phyloP scores from a whole-genome alignment of 1,140 invertebrate species.

The Brachionus calyciflorus region DNA sequence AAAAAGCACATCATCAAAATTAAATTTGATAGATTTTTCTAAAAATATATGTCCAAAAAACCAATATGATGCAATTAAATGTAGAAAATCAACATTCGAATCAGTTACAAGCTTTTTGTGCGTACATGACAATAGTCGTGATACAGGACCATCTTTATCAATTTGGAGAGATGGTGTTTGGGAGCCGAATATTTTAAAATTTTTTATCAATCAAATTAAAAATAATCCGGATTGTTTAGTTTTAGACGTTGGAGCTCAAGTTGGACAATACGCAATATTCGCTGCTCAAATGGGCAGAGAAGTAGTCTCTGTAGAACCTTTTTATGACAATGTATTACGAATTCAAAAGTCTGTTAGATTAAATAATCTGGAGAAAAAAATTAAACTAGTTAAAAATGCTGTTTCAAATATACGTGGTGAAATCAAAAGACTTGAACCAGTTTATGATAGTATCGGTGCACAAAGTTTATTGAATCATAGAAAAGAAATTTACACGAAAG shows the following conservation, averaged over 20 bases:
- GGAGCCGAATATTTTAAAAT: neutral
- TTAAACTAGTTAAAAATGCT: neutral
- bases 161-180: neutral
- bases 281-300: neutral
- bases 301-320: neutral
- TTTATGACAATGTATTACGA: neutral
- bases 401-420: neutral
- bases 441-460: neutral
- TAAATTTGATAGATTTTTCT: too few species aligned
- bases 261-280: neutral
- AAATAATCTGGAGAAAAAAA: neutral
- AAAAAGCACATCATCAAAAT: too few species aligned
- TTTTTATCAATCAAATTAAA: neutral
- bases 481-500: neutral
- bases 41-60: too few species aligned
- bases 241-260: constrained; percentile 19
- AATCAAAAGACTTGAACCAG: neutral
- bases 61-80: neutral
- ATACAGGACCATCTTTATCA: neutral
- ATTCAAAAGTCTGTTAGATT: neutral
- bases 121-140: neutral
- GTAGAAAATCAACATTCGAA: neutral
- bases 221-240: neutral
- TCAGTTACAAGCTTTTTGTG: neutral
- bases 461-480: neutral